Base-by-base conservation (phyloP, 37 sponge, comb jelly and placozoan genomes). In the Spongilla lacustris region DNA sequence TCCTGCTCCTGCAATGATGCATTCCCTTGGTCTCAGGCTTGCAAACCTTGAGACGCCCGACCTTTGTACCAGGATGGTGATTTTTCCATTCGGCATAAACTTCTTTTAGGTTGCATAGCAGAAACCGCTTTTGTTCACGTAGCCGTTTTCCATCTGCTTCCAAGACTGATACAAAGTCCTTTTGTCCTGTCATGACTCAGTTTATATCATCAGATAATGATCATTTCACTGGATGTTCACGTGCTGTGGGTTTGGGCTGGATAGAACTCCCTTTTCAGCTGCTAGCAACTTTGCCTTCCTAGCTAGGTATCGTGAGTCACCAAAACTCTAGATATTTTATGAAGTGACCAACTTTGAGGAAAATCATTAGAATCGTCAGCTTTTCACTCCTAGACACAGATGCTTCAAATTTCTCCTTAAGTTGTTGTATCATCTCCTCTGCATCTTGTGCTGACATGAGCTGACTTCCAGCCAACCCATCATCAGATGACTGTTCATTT, bases 1-100 rank as follows among this genome's bases (percentile, higher is more conserved):
- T 9, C 41, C 58, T 46, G 78, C 41, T 74, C 34, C n/a, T n/a
- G n/a, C n/a, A n/a, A n/a, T n/a, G n/a, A n/a, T n/a, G n/a, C n/a
- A n/a, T n/a, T n/a, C n/a, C n/a, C n/a, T n/a, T 31, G 27, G 89
- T 71, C 25, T 35, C 30, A 88, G 46, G 6, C 74, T 69, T 26
- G 82, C 67, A 74, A 88, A 81, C 30, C 81, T 88, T 34, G 89
- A 88, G 78, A 89, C 76, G 35, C 73, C 83, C 5, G n/a, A 89
- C 38, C 23, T 83, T 89, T 48, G 27, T 8, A 46, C 10, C 74
- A 31, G 84, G 89, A 77, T 32, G 69, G n/a, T 8, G 19, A 26
- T 74, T 70, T 34, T 81, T 81, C 31, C 81, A 88, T 8, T 46
- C 77, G 11, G 19, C 58, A 67, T 81, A 88, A 26, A 81, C 71